phyloP scores from a whole-genome alignment of 2,888 invertebrate species.

The Morpho deidamia region DNA sequence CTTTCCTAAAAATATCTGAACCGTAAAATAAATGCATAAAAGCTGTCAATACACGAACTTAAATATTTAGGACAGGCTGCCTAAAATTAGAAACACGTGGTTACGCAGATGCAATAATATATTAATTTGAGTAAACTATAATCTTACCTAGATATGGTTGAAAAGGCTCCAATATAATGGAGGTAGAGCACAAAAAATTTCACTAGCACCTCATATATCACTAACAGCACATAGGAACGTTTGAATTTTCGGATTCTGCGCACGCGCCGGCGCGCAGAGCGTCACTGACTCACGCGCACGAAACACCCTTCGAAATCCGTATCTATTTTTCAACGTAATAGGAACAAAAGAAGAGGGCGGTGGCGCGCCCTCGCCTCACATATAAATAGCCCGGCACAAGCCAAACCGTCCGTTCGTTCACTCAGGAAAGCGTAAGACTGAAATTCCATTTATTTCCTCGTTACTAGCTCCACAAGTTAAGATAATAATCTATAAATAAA shows the following conservation, averaged over 20 bases:
- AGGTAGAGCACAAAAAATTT: constrained; percentile 17
- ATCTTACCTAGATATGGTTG: constrained; percentile 7
- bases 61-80: constrained; percentile 2
- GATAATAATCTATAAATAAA: constrained; percentile 52
- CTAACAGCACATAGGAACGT: constrained; percentile 23
- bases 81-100: constrained; percentile 15
- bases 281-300: constrained; percentile 70
- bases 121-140: neutral
- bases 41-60: neutral
- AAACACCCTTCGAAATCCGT: constrained; percentile 68
- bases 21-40: constrained; percentile 8
- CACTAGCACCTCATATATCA: constrained; percentile 20
- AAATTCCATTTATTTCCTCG: constrained; percentile 46
- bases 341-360: constrained; percentile 76
- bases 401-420: constrained; percentile 65
- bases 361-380: constrained; percentile 63
- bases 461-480: constrained; percentile 37
- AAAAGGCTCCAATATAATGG: constrained; percentile 5
- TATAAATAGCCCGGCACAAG: constrained; percentile 62
- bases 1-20: neutral
- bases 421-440: constrained; percentile 53
- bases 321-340: constrained; percentile 68
- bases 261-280: constrained; percentile 63
- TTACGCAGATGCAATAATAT: neutral
- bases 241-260: constrained; percentile 33